These are phyloP conservation scores for Prochilodus magdalenae DNA, from an alignment of 2,113 vertebrate genomes.

Conservation along the genomic window DNA sequence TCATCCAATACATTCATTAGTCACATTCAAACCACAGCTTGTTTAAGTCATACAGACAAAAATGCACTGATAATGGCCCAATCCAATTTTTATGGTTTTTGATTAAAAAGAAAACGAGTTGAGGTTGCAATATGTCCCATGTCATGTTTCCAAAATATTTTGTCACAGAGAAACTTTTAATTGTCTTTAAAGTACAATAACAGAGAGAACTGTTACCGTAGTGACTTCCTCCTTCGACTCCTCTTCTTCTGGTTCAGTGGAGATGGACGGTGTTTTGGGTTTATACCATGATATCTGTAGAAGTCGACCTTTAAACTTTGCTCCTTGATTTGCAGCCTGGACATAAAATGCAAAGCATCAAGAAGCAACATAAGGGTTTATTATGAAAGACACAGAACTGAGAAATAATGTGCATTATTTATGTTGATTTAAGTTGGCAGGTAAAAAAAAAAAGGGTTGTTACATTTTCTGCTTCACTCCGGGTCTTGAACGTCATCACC, in stretches of 20 bases:
- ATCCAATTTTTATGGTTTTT: too few relatives aligned
- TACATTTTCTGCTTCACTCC: conserved; percentile 89
- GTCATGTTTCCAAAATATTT: neutral
- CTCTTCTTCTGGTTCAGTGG: conserved; percentile 91
- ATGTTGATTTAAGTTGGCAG: neutral
- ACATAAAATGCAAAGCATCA: conserved; percentile 7
- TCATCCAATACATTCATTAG: too few relatives aligned
- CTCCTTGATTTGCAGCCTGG: conserved; percentile 95
- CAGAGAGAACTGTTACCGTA: conserved; percentile 49
- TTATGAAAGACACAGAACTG: too few relatives aligned
- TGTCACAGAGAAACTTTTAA: too few relatives aligned
- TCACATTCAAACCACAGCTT: too few relatives aligned
- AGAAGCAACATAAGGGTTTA: too few relatives aligned
- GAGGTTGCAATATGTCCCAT: too few relatives aligned
- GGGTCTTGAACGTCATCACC: conserved; percentile 87
- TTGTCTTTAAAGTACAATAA: too few relatives aligned
- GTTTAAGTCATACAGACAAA: too few relatives aligned
- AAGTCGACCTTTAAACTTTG: conserved; percentile 93
- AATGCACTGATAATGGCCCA: too few relatives aligned
- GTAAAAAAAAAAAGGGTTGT: conserved; percentile 50
- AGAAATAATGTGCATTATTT: neutral
- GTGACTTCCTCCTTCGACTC: conserved; percentile 92
- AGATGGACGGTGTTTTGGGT: conserved; percentile 90
- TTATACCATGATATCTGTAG: conserved; percentile 98
- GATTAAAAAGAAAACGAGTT: too few relatives aligned